Conservation (phyloP, 2,888 invertebrate species). For the Mesorhabditis belari region DNA sequence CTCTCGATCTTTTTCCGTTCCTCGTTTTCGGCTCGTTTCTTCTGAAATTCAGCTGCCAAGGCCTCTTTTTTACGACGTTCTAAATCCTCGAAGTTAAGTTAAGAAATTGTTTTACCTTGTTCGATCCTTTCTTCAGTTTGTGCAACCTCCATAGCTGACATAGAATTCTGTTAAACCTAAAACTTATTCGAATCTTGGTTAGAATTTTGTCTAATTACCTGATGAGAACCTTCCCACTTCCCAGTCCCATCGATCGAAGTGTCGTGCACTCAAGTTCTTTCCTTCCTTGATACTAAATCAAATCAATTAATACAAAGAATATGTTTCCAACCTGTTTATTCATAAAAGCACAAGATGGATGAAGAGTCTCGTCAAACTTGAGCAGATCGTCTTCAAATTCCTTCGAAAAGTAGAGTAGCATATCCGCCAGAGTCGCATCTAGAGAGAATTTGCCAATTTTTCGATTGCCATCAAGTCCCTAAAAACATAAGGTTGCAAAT, state of each 20-base stretch:
- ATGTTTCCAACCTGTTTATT: slow-evolving; percentile 19
- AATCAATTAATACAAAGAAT: not conserved
- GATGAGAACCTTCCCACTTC: slow-evolving; percentile 6
- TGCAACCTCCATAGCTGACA: too few relatives aligned
- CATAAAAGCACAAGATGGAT: slow-evolving; percentile 33
- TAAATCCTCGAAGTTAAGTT: too few relatives aligned
- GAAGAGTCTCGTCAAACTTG: slow-evolving; percentile 4
- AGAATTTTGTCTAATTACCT: too few relatives aligned
- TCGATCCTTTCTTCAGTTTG: too few relatives aligned
- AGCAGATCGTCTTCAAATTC: slow-evolving; percentile 19
- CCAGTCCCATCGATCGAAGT: slow-evolving; percentile 13
- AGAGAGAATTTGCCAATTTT: slow-evolving; percentile 11
- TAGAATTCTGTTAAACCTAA: not conserved
- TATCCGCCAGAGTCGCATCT: slow-evolving; percentile 11
- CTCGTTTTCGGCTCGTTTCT: not conserved
- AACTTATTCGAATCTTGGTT: too few relatives aligned
- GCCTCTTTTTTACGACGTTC: not conserved
- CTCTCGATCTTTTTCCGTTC: not conserved
- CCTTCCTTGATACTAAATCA: slow-evolving; percentile 15
- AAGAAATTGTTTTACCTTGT: too few relatives aligned
- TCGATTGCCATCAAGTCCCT: slow-evolving; percentile 15
- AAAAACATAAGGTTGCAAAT: not conserved
- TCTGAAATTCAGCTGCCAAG: not conserved
- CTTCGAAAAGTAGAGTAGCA: slow-evolving; percentile 13
- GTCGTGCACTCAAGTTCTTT: slow-evolving; percentile 3